These are phyloP conservation scores for Podiceps cristatus DNA, from an alignment of 2,113 vertebrate species.

Conservation along the genomic window DNA sequence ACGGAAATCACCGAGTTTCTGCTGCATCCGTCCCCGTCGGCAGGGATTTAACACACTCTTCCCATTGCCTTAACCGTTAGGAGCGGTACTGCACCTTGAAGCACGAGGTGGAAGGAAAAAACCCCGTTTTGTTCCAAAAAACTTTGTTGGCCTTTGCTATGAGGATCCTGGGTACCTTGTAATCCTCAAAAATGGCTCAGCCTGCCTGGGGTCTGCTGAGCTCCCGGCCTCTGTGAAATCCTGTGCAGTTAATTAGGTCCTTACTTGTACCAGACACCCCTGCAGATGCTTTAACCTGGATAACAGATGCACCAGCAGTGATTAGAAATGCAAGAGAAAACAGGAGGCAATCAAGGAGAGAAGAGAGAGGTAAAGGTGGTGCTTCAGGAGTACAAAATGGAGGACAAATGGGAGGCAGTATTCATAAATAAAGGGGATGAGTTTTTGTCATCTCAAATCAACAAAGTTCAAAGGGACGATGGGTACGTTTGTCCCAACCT, in stretches of 20 bases:
- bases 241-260: neutral
- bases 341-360: neutral
- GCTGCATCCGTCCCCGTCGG: rapidly evolving
- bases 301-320: neutral
- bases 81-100: neutral
- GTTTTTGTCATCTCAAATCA: neutral
- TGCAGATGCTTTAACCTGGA: neutral
- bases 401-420: neutral
- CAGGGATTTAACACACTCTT: neutral
- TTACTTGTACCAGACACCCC: neutral
- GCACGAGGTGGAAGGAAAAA: neutral
- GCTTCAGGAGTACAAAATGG: neutral
- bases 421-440: neutral
- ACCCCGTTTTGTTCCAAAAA: neutral
- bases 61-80: neutral
- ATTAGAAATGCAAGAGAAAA: constrained; percentile 8
- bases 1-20: neutral
- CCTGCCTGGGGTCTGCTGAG: neutral
- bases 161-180: neutral
- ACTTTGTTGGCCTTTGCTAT: neutral
- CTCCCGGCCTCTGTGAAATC: neutral
- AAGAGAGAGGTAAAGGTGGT: neutral
- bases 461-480: neutral
- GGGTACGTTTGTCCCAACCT: neutral
- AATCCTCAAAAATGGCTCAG: neutral